A percentile compares a stretch with the other conserved stretches of the same genome.
These are phyloP conservation scores for Agrilus planipennis DNA, from an alignment of 1,140 invertebrate genomes.

Conservation along the genomic window DNA sequence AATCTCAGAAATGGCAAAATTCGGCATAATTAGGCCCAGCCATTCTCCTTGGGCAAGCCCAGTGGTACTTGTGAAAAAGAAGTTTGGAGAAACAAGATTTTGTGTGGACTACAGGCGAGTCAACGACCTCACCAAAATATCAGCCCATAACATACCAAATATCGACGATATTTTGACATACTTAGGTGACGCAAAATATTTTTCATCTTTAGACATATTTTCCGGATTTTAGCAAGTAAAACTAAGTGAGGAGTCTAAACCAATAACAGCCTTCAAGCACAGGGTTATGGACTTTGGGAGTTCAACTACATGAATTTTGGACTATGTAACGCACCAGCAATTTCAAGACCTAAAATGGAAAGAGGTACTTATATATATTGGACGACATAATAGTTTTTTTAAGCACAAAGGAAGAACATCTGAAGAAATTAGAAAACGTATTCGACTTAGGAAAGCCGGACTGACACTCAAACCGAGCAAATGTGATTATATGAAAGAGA, in stretches of 20 bases:
- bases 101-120: conserved; percentile 13
- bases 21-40: conserved; percentile 6
- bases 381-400: conserved; percentile 7
- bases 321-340: conserved; percentile 16
- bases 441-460: conserved; percentile 2
- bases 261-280: conserved; percentile 33
- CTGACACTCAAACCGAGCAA: conserved; percentile 6
- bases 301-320: conserved; percentile 19
- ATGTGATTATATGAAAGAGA: not conserved
- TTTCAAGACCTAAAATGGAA: conserved; percentile 15
- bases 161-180: conserved; percentile 34
- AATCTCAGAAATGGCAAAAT: conserved; percentile 16
- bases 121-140: conserved; percentile 33
- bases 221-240: conserved; percentile 38
- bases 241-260: conserved; percentile 16
- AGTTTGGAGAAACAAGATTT: conserved; percentile 11
- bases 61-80: conserved; percentile 12
- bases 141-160: conserved; percentile 35
- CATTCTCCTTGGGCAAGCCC: conserved; percentile 11
- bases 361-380: conserved; percentile 11
- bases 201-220: conserved; percentile 31
- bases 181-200: conserved; percentile 26
- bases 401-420: conserved; percentile 2
- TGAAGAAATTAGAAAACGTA: not conserved
- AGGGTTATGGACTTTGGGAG: conserved; percentile 15